phyloP scores from a whole-genome alignment of 2,797 vertebrate genomes.

The Lepus townsendii region DNA sequence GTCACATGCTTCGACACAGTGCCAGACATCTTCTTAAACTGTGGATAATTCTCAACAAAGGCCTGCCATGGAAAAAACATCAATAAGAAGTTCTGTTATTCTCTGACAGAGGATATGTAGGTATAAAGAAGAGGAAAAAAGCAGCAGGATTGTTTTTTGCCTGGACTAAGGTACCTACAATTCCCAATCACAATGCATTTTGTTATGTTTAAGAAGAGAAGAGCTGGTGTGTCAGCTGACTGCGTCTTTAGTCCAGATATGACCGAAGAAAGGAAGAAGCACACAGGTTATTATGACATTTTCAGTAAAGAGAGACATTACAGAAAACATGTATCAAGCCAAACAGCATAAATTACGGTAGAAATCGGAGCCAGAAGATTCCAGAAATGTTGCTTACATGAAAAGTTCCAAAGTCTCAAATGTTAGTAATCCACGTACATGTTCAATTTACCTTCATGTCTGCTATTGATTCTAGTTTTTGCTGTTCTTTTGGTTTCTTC shows the following conservation, averaged over 20 bases:
- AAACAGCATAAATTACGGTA: slow-evolving; percentile 53
- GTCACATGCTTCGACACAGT: slow-evolving; percentile 98
- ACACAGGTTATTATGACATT: slow-evolving; percentile 28
- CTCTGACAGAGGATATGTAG: slow-evolving; percentile 44
- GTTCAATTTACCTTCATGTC: slow-evolving; percentile 95
- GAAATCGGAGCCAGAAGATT: slow-evolving; percentile 60
- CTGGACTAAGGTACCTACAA: slow-evolving; percentile 25
- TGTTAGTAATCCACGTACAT: background rate
- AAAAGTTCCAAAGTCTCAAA: slow-evolving; percentile 56
- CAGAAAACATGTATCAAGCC: slow-evolving; percentile 57
- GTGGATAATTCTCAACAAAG: slow-evolving; percentile 98
- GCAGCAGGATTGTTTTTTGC: background rate
- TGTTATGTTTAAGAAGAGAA: slow-evolving; percentile 46
- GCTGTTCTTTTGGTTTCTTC: slow-evolving; percentile 96
- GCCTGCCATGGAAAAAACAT: slow-evolving; percentile 89
- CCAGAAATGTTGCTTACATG: slow-evolving; percentile 42
- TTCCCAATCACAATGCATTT: slow-evolving; percentile 32
- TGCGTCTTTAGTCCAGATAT: slow-evolving; percentile 21
- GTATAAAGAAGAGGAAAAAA: background rate
- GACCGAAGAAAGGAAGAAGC: slow-evolving; percentile 52
- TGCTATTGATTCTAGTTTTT: slow-evolving; percentile 96
- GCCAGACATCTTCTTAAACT: slow-evolving; percentile 99
- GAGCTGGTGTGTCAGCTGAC: background rate
- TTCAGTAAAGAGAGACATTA: slow-evolving; percentile 33
- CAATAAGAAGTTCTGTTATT: slow-evolving; percentile 55